phyloP scores from a whole-genome alignment of 2,888 invertebrate genomes.

The Acronicta psi region DNA sequence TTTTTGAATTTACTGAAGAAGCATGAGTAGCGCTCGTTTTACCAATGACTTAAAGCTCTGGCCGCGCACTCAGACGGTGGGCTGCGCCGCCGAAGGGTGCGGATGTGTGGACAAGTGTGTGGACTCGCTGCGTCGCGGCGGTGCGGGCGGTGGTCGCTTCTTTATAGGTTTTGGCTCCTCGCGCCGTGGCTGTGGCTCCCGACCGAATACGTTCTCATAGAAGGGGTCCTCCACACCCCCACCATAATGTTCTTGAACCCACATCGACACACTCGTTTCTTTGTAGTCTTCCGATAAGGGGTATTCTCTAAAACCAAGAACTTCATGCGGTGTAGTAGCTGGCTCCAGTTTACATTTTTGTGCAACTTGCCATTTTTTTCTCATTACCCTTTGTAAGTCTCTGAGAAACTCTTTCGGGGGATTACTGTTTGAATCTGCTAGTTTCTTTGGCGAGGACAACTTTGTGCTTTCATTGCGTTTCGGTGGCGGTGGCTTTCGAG shows the following conservation, averaged over 20 bases:
- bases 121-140: slow-evolving; percentile 96
- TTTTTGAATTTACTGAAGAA: slow-evolving; percentile 7
- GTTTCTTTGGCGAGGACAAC: slow-evolving; percentile 93
- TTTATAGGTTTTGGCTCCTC: slow-evolving; percentile 85
- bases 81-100: slow-evolving; percentile 67
- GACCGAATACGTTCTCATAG: slow-evolving; percentile 92
- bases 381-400: slow-evolving; percentile 97
- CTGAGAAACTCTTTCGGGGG: slow-evolving; percentile 95
- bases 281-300: slow-evolving; percentile 92
- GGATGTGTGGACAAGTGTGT: slow-evolving; percentile 72
- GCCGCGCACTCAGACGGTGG: slow-evolving; percentile 67
- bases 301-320: slow-evolving; percentile 96
- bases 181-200: slow-evolving; percentile 69
- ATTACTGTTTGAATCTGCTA: slow-evolving; percentile 92
- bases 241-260: slow-evolving; percentile 97
- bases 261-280: slow-evolving; percentile 95
- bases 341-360: slow-evolving; percentile 97
- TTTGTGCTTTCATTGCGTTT: slow-evolving; percentile 93
- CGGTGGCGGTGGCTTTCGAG: slow-evolving; percentile 92
- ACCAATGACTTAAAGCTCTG: not conserved
- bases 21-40: slow-evolving; percentile 25
- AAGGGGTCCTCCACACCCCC: slow-evolving; percentile 88
- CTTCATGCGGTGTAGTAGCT: slow-evolving; percentile 96
- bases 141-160: slow-evolving; percentile 95
- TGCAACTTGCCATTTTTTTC: slow-evolving; percentile 97